These are phyloP conservation scores for Alca torda DNA, from an alignment of 2,797 vertebrate species.

Conservation along the genomic window DNA sequence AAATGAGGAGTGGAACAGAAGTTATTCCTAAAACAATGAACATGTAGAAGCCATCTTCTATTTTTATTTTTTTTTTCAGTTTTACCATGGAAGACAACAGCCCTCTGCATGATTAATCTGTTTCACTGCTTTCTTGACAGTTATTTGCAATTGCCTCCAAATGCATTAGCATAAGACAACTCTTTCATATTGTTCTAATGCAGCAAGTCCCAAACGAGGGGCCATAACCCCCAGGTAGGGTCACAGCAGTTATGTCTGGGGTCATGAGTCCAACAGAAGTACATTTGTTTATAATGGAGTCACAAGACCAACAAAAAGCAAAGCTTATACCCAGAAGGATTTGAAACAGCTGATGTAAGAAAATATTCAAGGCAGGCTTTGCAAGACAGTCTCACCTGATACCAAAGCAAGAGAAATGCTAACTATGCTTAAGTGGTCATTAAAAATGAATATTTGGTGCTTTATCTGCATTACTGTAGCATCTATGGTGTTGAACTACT, in stretches of 20 bases:
- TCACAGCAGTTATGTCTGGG: not conserved
- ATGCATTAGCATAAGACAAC: not conserved
- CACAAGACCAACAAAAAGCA: not conserved
- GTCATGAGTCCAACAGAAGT: not conserved
- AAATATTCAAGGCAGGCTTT: not conserved
- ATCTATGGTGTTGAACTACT: not conserved
- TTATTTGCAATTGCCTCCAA: not conserved
- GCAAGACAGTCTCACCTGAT: not conserved
- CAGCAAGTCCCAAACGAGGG: not conserved
- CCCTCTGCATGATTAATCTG: not conserved
- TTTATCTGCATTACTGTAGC: not conserved
- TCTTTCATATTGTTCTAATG: not conserved
- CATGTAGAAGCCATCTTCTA: not conserved
- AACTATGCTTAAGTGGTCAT: not conserved
- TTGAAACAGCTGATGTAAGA: not conserved
- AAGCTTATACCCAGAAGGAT: not conserved
- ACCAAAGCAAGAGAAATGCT: not conserved
- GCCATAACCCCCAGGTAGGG: not conserved
- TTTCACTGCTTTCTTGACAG: not conserved
- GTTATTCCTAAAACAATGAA: not conserved
- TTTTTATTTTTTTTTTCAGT: not conserved
- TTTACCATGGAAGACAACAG: not conserved
- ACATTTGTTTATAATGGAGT: not conserved
- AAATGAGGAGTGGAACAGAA: not conserved
- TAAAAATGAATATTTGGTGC: not conserved